Base-by-base conservation (phyloP, 2,113 vertebrate species). In the Pterophyllum scalare region DNA sequence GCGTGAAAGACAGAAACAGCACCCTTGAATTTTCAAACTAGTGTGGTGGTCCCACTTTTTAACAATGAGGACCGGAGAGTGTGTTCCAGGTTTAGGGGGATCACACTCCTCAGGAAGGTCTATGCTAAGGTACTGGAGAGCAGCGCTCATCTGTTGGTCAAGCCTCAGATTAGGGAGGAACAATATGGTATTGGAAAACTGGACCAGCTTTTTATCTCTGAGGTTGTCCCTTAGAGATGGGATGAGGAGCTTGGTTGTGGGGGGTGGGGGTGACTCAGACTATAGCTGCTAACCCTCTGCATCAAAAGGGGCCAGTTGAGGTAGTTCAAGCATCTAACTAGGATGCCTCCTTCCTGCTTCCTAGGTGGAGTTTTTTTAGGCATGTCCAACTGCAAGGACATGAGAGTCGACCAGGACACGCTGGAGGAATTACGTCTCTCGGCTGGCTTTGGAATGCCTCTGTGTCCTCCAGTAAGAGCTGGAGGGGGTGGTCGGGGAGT, bases 321-420 rank as follows among this genome's bases (percentile, higher is more conserved):
- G 64, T 11, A 7, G 43, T 19, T 46, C 38, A 46, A 14, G 64
- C 5, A 40, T 40, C 38, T 12, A 67, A 67, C 38, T 26, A 26
- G 22, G 43, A 46, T 46, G 22, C 22, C 8, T 46, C 22, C 40
- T 67, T 67, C 64, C 46, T 0, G 24, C 22, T 15, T 46, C 40
- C 1, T 46, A 67, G 64, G 22, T 67, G 8, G n/a, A 1, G 22
- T 7, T 26, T 67, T 49, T 17, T 46, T 15, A 46, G 40, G 64
- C 40, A 67, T 67, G 22, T 38, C 64, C 64, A 67, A 67, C 22
- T 26, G 22, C 10, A 8, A 67, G 64, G 43, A 1, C 5, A n/a
- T n/a, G n/a, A n/a, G n/a, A n/a, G n/a, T 65, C 0, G 0, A 0
- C 35, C 15, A 9, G 61, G n/a, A 65, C 61, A 12, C 7, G 35